Base-by-base conservation (phyloP, 2,888 invertebrate genomes). In the Metacarcinus magister region DNA sequence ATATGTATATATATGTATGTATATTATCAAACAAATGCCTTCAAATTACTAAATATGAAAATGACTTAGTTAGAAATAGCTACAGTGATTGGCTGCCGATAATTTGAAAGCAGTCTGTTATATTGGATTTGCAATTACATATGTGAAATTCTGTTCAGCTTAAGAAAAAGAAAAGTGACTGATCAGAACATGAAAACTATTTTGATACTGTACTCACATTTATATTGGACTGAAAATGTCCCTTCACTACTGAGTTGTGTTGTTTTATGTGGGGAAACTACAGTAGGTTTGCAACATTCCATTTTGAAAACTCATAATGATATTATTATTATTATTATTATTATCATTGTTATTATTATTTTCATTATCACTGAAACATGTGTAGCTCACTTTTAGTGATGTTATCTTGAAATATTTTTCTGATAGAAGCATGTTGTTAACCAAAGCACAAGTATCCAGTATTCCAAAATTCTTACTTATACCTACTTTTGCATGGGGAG, bases 391-490 rank as follows among this genome's bases (percentile, higher is more conserved):
- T 16, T 87, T 4, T 16, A 19, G 8, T 4, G 8, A 87, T 32
- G 32, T 87, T 32, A 10, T 87, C 32, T 16, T 32, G 8, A 32
- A 87, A 8, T 5, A n/a, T 23, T 23, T 75, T 32, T 10, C 28
- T 32, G 28, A 87, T 13, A 87, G 39, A 87, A 23, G 23, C 67
- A 95, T 95, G 92, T 92, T 87, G 82, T 39, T 75, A 94, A 92
- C 94, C 96, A 94, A 94, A 94, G 96, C 96, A 96, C 96, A 96
- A 96, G 94, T 95, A 95, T 95, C 87, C 75, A 89, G 90, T 93
- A 96, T 92, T 93, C 87, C 92, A 95, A 93, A 95, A 60, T 95
- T 44, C 93, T 89, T 82, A 44, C 92, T 92, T 96, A 87, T 54
- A 82, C 87, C 92, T 95, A 93, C 87, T 95, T 96, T 89, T 54